These are phyloP conservation scores for Coreoperca whiteheadi DNA, from an alignment of 2,113 vertebrate species.

Conservation along the genomic window DNA sequence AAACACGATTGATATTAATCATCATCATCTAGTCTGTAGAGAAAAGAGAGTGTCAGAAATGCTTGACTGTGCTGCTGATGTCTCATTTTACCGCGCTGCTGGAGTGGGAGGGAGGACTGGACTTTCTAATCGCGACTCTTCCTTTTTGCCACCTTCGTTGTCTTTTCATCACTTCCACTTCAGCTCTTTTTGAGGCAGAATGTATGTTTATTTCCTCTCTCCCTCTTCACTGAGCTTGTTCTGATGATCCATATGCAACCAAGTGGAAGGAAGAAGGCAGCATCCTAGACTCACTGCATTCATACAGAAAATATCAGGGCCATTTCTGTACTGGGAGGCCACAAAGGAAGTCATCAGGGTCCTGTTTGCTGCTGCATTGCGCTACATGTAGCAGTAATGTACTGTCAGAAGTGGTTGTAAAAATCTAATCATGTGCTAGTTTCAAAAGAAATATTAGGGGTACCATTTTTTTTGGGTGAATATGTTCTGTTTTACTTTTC, in stretches of 20 bases:
- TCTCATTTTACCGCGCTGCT: slow-evolving; percentile 60
- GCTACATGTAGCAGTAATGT: not conserved
- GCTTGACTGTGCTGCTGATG: slow-evolving; percentile 42
- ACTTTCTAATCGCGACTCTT: not conserved
- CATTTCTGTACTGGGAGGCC: slow-evolving; percentile 7
- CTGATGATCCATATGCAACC: slow-evolving; percentile 41
- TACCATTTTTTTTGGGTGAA: not conserved
- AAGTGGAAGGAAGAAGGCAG: slow-evolving; percentile 41
- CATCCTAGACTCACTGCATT: slow-evolving; percentile 23
- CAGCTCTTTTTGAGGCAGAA: slow-evolving; percentile 7
- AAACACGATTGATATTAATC: slow-evolving; percentile 75
- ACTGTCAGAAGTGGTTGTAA: not conserved
- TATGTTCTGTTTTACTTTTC: not conserved
- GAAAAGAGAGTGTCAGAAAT: slow-evolving; percentile 27
- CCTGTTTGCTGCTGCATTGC: slow-evolving; percentile 18
- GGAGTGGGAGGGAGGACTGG: slow-evolving; percentile 2
- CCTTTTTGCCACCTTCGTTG: not conserved
- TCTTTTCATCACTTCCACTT: not conserved
- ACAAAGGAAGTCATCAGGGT: slow-evolving; percentile 36
- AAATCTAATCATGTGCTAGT: not conserved
- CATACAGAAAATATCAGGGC: slow-evolving; percentile 49
- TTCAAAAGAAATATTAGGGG: not conserved
- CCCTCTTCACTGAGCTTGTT: slow-evolving; percentile 45
- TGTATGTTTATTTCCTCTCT: not conserved
- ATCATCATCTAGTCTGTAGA: slow-evolving; percentile 55